Base-by-base conservation (phyloP, 2,113 vertebrate genomes). In the Ochotona princeps region DNA sequence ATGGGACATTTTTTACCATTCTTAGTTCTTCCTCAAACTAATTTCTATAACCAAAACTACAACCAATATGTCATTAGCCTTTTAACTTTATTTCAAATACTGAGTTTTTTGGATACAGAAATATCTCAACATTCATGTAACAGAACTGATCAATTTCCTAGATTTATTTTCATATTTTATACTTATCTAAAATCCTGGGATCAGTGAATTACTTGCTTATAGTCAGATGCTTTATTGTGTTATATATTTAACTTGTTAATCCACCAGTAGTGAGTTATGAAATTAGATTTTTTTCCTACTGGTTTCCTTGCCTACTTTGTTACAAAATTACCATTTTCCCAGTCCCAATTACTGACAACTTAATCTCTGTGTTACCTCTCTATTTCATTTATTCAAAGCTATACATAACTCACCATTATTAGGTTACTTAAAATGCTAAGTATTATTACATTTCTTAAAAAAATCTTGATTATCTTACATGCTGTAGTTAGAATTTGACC, bases 121-220 rank as follows among this genome's bases (percentile, higher is more conserved):
- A 90, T 7, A 74, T 81, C 54, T 82, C 61, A 83, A 74, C 11
- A 76, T 30, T 82, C 73, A 51, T 72, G 14, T 6, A 75, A 57
- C 28, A 89, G 38, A 51, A 83, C 89, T 14, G 60, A 90, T 17
- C 30, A 44, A 84, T 60, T 84, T 79, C 38, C 8, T 83, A 13
- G 28, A 11, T 4, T 84, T 73, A 93, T 88, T 94, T 96, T 30
- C 14, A n/a, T 51, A 72, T 84, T 79, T 91, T 78, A 92, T 65
- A 83, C 17, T 81, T 73, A 32, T 91, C 54, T 67, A 18, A 94
- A 87, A 80, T 61, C 28, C 32, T 54, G 1, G 25, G 6, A 75
- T 75, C 30, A 44, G 14, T 73, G 87, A 47, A 87, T 92, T 65
- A 82, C 60, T 87, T 90, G 30, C 54, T 95, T 76, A 35, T 38